Conservation (phyloP, 2,113 vertebrate species). For the Picathartes gymnocephalus region DNA sequence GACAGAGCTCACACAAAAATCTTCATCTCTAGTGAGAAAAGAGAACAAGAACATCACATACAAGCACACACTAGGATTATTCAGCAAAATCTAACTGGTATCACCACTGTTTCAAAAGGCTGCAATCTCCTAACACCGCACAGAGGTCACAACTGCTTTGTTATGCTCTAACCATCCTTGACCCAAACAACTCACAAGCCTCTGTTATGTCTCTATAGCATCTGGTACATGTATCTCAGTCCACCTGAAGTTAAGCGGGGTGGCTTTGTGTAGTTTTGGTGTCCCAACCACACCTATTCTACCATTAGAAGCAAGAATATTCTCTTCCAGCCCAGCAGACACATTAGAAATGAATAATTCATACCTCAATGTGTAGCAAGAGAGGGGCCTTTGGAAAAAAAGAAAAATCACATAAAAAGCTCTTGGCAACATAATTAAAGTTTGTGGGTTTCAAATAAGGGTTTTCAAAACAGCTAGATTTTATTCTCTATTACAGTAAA, state of each 20-base stretch:
- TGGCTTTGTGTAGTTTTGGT: conserved; percentile 3
- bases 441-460: conserved; percentile 42
- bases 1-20: conserved; percentile 94
- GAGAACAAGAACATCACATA: neutral
- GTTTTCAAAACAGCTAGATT: conserved; percentile 48
- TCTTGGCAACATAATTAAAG: conserved; percentile 49
- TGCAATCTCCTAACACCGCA: neutral
- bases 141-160: conserved; percentile 6
- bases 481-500: conserved; percentile 38
- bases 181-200: neutral
- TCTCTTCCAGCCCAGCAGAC: conserved; percentile 51
- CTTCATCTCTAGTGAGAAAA: conserved; percentile 85
- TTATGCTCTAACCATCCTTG: conserved; percentile 10
- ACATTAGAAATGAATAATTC: conserved; percentile 59
- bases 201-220: conserved; percentile 17
- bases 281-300: conserved; percentile 26
- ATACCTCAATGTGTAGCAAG: conserved; percentile 57
- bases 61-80: neutral
- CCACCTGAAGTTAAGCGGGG: neutral
- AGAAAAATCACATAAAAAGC: conserved; percentile 60
- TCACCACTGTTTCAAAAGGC: neutral
- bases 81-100: neutral
- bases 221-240: neutral
- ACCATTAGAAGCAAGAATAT: conserved; percentile 50
- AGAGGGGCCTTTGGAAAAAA: conserved; percentile 58